These are phyloP conservation scores for Gorsachius magnificus DNA, from an alignment of 2,797 vertebrate species.

Conservation along the genomic window DNA sequence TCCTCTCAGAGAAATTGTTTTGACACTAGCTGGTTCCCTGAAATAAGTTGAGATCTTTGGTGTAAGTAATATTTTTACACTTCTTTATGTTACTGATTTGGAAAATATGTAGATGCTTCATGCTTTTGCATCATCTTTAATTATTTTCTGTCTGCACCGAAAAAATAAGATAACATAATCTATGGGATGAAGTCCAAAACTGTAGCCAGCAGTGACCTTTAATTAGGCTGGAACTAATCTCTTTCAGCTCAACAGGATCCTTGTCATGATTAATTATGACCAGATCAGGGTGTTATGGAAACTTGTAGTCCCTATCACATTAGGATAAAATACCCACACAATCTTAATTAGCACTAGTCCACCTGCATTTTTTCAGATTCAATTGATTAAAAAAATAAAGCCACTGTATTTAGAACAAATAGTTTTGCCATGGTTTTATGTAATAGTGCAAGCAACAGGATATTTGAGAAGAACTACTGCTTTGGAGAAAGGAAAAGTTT, in stretches of 20 bases:
- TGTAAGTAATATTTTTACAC: background rate
- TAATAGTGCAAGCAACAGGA: background rate
- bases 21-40: background rate
- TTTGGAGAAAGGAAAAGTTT: background rate
- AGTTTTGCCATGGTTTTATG: background rate
- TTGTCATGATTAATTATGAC: slow-evolving; percentile 35
- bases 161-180: background rate
- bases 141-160: background rate
- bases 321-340: background rate
- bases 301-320: background rate
- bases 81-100: background rate
- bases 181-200: background rate
- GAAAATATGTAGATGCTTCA: background rate
- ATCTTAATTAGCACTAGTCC: background rate
- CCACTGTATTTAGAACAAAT: background rate
- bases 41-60: background rate
- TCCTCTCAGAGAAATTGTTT: background rate
- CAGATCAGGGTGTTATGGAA: background rate
- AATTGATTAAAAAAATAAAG: background rate
- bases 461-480: background rate
- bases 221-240: slow-evolving; percentile 28
- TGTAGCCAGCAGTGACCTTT: background rate
- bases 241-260: background rate
- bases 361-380: background rate
- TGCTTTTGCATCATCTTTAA: background rate